Evolutionary conservation across 2,888 invertebrate genomes (phyloP).

Genomic region (Drosophila macrospina): DNA sequence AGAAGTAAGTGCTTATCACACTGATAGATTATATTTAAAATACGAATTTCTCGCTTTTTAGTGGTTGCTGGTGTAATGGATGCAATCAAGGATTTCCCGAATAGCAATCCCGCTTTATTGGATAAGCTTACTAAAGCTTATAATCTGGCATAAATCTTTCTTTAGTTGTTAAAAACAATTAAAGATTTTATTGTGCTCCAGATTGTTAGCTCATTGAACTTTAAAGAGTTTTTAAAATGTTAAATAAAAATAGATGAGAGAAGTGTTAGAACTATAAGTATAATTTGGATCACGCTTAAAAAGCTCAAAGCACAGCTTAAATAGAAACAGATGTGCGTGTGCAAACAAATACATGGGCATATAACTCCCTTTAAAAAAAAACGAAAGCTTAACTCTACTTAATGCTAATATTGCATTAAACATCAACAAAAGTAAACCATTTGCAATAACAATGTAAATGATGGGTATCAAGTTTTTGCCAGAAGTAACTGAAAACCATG

Average conservation of each 20-base stretch:
- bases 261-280: slow-evolving; percentile 17
- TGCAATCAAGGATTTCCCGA: slow-evolving; percentile 64
- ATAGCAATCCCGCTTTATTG: slow-evolving; percentile 46
- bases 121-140: slow-evolving; percentile 65
- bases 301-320: slow-evolving; percentile 1
- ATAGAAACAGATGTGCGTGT: slow-evolving; percentile 1
- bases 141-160: slow-evolving; percentile 31
- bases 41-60: slow-evolving; percentile 38
- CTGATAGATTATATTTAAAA: not conserved
- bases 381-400: not conserved
- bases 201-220: slow-evolving; percentile 50
- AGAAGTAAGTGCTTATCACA: slow-evolving; percentile 60
- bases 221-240: slow-evolving; percentile 24
- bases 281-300: not conserved
- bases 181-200: slow-evolving; percentile 45
- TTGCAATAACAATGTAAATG: slow-evolving; percentile 31
- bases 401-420: slow-evolving; percentile 7
- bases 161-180: slow-evolving; percentile 29
- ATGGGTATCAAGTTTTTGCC: slow-evolving; percentile 33
- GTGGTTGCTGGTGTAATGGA: slow-evolving; percentile 69
- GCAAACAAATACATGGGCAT: too few relatives aligned
- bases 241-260: slow-evolving; percentile 30
- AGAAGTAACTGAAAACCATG: slow-evolving; percentile 43
- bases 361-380: not conserved
- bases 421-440: slow-evolving; percentile 18